Percentiles rank a stretch among this genome's conserved stretches.
phyloP scores from a whole-genome alignment of 2,797 vertebrate species.

The Eulemur rubriventer region DNA sequence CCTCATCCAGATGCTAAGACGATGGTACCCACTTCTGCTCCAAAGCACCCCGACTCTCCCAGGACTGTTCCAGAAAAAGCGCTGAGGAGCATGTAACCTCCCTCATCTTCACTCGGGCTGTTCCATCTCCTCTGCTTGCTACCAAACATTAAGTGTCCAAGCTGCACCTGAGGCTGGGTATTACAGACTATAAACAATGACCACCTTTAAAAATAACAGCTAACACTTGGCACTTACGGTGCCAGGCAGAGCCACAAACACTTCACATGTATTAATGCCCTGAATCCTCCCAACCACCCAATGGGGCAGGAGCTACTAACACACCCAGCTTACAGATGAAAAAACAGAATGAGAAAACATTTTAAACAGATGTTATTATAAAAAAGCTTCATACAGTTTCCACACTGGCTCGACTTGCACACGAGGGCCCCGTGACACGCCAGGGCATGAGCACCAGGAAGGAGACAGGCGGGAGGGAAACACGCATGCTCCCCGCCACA shows the following conservation, averaged over 20 bases:
- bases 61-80: background rate
- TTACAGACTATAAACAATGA: background rate
- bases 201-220: background rate
- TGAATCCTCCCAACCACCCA: background rate
- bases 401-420: background rate
- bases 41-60: background rate
- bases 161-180: background rate
- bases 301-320: background rate
- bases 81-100: background rate
- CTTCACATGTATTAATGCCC: background rate
- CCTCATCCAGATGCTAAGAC: background rate
- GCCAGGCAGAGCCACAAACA: background rate
- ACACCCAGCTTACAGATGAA: background rate
- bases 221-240: background rate
- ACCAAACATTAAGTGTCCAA: background rate
- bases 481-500: background rate
- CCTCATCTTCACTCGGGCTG: background rate
- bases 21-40: background rate
- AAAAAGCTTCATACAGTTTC: background rate
- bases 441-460: background rate
- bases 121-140: background rate
- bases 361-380: too few species aligned
- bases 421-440: background rate
- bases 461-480: background rate
- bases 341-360: too few species aligned